Evolutionary conservation across 2,113 vertebrate genomes (phyloP).

Genomic region (Neopipo cinnamomea): DNA sequence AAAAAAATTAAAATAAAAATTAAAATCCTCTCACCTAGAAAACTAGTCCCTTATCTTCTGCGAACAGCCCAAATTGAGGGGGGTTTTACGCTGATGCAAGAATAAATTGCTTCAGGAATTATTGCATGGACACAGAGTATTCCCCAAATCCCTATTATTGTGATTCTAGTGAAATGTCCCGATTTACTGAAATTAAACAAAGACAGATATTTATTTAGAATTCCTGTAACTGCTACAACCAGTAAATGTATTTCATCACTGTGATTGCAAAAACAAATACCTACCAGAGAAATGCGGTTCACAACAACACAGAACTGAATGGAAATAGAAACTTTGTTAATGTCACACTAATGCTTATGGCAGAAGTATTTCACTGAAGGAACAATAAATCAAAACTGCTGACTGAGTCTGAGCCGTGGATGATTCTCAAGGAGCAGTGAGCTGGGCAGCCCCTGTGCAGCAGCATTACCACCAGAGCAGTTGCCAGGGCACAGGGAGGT

Average conservation of each 20-base stretch:
- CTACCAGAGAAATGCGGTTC: conserved; percentile 29
- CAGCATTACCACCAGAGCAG: background rate
- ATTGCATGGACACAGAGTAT: background rate
- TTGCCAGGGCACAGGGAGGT: background rate
- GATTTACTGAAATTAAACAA: conserved; percentile 63
- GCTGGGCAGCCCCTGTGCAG: background rate
- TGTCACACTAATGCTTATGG: background rate
- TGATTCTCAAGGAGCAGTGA: background rate
- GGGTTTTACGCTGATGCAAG: background rate
- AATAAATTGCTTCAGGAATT: conserved; percentile 52
- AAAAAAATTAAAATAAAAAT: background rate
- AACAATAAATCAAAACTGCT: conserved; percentile 1
- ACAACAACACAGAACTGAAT: conserved; percentile 35
- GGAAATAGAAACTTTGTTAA: conserved; percentile 13
- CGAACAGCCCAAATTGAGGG: conserved; percentile 6
- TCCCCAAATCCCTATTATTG: conserved; percentile 52
- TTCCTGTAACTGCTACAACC: conserved; percentile 59
- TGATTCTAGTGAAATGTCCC: conserved; percentile 36
- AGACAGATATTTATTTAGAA: conserved; percentile 59
- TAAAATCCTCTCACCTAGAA: background rate
- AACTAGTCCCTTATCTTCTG: conserved; percentile 32
- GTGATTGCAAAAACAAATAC: conserved; percentile 63
- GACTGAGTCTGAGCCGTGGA: background rate
- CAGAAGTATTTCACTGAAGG: background rate
- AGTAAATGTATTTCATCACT: conserved; percentile 60